A percentile compares a stretch with the other conserved stretches of the same genome.
Conservation (phyloP, 2,888 invertebrate species). For the Dorcus hopei region DNA sequence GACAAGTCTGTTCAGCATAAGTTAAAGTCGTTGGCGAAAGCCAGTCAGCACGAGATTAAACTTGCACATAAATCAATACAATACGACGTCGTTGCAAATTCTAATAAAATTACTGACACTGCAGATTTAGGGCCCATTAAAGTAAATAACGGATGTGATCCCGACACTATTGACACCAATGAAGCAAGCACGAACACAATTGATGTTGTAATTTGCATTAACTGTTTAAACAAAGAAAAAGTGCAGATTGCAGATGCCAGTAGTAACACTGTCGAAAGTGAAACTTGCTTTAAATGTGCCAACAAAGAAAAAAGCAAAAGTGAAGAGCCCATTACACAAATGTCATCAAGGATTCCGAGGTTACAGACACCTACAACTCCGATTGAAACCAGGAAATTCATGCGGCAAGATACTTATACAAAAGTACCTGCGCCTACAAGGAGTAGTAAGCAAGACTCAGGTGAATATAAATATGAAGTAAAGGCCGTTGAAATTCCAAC, state of each 20-base stretch:
- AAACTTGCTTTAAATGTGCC: slow-evolving; percentile 34
- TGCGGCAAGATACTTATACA: slow-evolving; percentile 48
- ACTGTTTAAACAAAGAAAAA: too few relatives aligned
- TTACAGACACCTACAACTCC: slow-evolving; percentile 36
- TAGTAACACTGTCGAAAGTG: slow-evolving; percentile 28
- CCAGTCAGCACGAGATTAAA: slow-evolving; percentile 38
- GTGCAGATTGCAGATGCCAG: slow-evolving; percentile 26
- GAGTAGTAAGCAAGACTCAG: too few relatives aligned
- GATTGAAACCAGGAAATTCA: slow-evolving; percentile 44
- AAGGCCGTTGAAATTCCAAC: too few relatives aligned
- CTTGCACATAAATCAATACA: slow-evolving; percentile 38
- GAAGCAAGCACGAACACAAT: neutral
- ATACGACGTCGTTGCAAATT: slow-evolving; percentile 28
- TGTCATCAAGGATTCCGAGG: slow-evolving; percentile 44
- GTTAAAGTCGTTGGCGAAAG: slow-evolving; percentile 34
- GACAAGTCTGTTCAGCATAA: slow-evolving; percentile 34
- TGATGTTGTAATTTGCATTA: too few relatives aligned
- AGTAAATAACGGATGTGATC: slow-evolving; percentile 18
- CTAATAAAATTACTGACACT: slow-evolving; percentile 41
- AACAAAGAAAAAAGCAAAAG: slow-evolving; percentile 33
- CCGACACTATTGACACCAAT: slow-evolving; percentile 33
- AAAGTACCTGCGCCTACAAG: slow-evolving; percentile 34
- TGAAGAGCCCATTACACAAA: slow-evolving; percentile 29
- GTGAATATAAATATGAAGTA: too few relatives aligned
- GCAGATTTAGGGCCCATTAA: slow-evolving; percentile 32